Percentiles rank a stretch among this genome's conserved stretches.
These are phyloP conservation scores for Azemiops feae DNA, from an alignment of 2,113 vertebrate genomes.

Conservation along the genomic window DNA sequence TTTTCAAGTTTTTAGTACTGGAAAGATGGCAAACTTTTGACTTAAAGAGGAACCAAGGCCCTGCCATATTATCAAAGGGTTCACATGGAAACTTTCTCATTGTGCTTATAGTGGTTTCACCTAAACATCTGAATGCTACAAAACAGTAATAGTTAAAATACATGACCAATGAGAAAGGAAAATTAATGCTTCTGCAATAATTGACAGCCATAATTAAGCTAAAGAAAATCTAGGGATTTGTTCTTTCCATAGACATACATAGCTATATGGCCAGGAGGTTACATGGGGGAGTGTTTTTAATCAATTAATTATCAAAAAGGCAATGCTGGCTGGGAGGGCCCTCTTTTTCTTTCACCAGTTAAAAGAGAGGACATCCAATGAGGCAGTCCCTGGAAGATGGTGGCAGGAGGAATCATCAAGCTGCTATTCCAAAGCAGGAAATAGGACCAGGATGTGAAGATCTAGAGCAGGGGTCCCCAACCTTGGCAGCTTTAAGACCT, in stretches of 20 bases:
- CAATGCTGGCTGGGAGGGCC: neutral
- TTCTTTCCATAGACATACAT: neutral
- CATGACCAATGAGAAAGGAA: neutral
- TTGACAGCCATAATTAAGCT: neutral
- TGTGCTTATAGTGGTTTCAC: neutral
- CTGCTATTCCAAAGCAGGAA: neutral
- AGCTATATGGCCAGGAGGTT: neutral
- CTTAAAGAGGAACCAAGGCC: neutral
- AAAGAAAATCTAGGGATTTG: neutral
- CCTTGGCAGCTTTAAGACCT: no score
- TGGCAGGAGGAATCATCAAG: neutral
- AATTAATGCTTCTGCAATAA: neutral
- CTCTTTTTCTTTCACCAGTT: neutral
- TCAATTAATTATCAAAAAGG: neutral
- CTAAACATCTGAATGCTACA: neutral
- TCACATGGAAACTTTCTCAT: neutral
- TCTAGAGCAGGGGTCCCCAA: neutral
- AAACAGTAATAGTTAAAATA: neutral
- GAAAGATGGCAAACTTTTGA: neutral
- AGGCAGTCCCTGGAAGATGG: neutral
- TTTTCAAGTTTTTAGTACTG: neutral
- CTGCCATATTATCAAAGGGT: neutral
- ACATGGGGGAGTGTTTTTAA: neutral
- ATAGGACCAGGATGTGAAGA: neutral
- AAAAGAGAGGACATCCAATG: neutral